These are phyloP conservation scores for Sitta carolinensis DNA, from an alignment of 2,797 vertebrate species.

Conservation along the genomic window DNA sequence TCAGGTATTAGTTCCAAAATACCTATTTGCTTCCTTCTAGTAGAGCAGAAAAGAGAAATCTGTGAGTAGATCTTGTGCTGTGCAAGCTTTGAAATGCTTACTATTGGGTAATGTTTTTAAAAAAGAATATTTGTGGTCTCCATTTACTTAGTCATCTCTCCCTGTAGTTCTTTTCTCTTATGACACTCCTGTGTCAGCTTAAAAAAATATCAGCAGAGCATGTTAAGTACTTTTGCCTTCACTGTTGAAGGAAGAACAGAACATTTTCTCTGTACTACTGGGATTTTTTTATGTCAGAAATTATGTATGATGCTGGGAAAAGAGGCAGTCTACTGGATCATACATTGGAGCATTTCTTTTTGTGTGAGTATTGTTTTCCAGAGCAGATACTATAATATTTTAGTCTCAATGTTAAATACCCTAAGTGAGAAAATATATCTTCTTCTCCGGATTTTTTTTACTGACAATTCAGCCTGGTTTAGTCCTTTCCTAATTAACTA, in stretches of 20 bases:
- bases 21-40: not conserved
- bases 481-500: not conserved
- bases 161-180: not conserved
- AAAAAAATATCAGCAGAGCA: not conserved
- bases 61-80: not conserved
- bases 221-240: not conserved
- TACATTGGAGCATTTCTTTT: not conserved
- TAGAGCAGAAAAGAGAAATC: not conserved
- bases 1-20: constrained; percentile 65
- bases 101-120: not conserved
- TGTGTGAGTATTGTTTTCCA: not conserved
- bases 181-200: not conserved
- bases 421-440: not conserved
- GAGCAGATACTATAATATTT: not conserved
- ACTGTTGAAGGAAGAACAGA: not conserved
- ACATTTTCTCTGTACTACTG: not conserved
- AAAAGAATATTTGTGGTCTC: not conserved
- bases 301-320: not conserved
- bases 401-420: not conserved
- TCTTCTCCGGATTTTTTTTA: not conserved
- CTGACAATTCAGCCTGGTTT: not conserved
- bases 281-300: not conserved
- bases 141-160: not conserved
- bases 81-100: not conserved
- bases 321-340: not conserved